Base-by-base conservation (phyloP, 2,888 invertebrate genomes). In the Theretra japonica region DNA sequence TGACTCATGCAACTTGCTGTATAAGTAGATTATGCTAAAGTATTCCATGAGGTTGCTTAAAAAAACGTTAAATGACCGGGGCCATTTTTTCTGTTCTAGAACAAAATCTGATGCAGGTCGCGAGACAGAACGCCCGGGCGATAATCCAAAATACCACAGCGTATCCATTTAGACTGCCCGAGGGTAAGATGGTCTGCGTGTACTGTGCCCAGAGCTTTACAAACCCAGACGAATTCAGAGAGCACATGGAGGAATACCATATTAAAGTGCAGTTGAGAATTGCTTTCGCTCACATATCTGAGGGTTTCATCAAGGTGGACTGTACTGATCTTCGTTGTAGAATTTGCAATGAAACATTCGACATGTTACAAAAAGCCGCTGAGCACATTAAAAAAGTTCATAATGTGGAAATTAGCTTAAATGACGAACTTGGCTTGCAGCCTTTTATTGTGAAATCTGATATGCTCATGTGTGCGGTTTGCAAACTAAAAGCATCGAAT, bases 71-170 rank as follows among this genome's bases (percentile, higher is more conserved):
- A 89, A 17, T 58, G 58, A 48, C 58, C 57, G 11, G 19, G 57
- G 41, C 19, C 87, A 86, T 92, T 92, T 91, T 91, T 90, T 92
- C 89, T 93, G 92, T 93, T 93, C 87, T 93, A 92, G 92, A 90
- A 83, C 74, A 77, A 79, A 78, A 73, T 83, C 83, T 87, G 82
- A 85, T 87, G 87, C 77, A 84, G 86, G 84, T 86, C 87, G 88
- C 88, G 80, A 90, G 87, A 86, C 86, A 86, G 83, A 93, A 93
- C 88, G 92, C 93, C 82, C 89, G 90, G 87, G 76, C 88, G 71
- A 83, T 94, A 75, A 87, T 94, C 85, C 86, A 88, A 86, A 90
- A 87, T 84, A 87, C 92, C 8, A 93, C 94, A 72, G 91, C 89
- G 72, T 92, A 90, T 86, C 93, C 93, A 78, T 94, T 94, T 88